Evolutionary conservation across 2,888 invertebrate genomes (phyloP).

Genomic region (Lamellibrachia satsuma): DNA sequence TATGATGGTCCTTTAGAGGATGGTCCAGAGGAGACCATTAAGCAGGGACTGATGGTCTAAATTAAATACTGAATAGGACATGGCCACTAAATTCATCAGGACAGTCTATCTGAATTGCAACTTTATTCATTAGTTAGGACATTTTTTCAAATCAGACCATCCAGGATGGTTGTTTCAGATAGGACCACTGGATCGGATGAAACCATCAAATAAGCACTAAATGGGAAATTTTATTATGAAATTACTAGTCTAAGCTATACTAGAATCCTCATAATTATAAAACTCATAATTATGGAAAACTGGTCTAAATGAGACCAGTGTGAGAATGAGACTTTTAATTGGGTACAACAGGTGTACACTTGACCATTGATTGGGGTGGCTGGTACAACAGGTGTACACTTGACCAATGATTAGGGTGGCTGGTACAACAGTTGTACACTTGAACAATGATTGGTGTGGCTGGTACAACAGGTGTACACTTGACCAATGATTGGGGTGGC

Average conservation of each 20-base stretch:
- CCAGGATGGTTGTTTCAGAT: not conserved
- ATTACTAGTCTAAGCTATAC: not conserved
- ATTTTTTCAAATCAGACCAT: not conserved
- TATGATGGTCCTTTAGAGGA: not conserved
- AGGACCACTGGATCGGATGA: not conserved
- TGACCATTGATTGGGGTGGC: not conserved
- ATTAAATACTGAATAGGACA: not conserved
- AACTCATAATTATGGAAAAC: not conserved
- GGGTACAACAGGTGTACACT: not conserved
- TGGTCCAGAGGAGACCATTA: not conserved
- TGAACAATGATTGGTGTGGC: not conserved
- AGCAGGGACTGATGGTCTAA: not conserved
- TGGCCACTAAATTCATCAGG: not conserved
- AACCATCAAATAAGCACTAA: too few species aligned
- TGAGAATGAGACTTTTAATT: not conserved
- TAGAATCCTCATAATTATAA: not conserved
- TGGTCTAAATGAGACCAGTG: too few species aligned
- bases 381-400: too few species aligned
- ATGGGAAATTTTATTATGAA: not conserved
- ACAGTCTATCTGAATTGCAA: not conserved
- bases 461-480: too few species aligned
- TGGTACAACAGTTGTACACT: too few species aligned
- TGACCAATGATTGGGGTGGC: not conserved
- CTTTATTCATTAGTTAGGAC: not conserved
- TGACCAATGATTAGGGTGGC: not conserved